Conservation (phyloP, 2,797 vertebrate genomes). For the Vespertilio murinus region DNA sequence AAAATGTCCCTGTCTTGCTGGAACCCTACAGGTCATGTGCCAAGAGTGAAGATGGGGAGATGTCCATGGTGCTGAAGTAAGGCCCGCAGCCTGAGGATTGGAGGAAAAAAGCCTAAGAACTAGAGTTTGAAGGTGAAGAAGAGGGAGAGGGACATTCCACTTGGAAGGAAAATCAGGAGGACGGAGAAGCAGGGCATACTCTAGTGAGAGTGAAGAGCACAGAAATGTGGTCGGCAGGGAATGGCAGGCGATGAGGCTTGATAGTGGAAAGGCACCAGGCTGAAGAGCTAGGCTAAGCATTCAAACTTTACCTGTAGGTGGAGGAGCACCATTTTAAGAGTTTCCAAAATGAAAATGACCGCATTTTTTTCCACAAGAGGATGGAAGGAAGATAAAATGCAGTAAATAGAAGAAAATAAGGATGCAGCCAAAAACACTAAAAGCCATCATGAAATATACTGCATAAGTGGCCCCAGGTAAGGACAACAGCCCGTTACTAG, state of each 20-base stretch:
- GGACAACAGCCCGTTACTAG: neutral
- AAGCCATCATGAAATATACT: neutral
- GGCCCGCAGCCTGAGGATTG: neutral
- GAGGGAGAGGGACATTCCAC: neutral
- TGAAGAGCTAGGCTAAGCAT: neutral
- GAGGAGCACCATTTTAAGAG: neutral
- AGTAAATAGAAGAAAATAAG: neutral
- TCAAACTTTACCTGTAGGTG: neutral
- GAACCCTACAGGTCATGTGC: neutral
- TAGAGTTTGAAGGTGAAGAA: neutral
- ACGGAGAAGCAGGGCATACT: neutral
- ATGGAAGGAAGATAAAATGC: neutral
- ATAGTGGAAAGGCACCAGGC: neutral
- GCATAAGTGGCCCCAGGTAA: neutral
- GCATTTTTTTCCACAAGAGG: neutral
- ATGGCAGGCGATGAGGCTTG: neutral
- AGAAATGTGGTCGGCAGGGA: neutral
- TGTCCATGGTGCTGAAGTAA: constrained; percentile 9
- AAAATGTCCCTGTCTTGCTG: neutral
- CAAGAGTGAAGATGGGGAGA: neutral
- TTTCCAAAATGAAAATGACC: neutral
- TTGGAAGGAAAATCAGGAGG: neutral
- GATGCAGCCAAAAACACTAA: neutral
- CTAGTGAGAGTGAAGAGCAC: neutral
- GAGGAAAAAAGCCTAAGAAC: neutral